These are phyloP conservation scores for Gulo gulo DNA, from an alignment of 2,113 vertebrate species.

Conservation along the genomic window DNA sequence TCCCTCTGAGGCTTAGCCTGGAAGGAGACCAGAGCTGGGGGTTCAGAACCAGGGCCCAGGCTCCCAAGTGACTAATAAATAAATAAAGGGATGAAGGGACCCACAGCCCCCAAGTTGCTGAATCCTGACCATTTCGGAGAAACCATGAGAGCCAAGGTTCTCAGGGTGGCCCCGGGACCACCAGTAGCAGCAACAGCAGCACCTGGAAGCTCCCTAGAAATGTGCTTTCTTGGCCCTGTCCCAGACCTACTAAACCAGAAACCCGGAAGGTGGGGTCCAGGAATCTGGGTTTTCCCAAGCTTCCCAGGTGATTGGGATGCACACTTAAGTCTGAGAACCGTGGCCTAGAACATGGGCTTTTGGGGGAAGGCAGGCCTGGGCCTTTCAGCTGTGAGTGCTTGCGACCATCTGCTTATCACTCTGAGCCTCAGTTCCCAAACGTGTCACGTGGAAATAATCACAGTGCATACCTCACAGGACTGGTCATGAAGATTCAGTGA, in stretches of 20 bases:
- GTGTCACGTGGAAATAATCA: neutral
- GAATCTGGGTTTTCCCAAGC: neutral
- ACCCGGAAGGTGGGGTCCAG: neutral
- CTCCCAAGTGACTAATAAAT: neutral
- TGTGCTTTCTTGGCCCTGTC: neutral
- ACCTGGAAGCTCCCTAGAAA: neutral
- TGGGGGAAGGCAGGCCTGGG: neutral
- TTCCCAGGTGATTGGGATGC: neutral
- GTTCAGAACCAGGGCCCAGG: neutral
- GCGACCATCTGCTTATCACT: neutral
- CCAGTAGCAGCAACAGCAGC: no score
- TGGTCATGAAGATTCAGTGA: neutral
- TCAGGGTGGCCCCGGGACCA: neutral
- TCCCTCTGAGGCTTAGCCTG: neutral
- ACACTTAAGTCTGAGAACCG: neutral
- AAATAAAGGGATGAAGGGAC: neutral
- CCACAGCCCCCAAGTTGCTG: neutral
- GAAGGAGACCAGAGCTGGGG: neutral
- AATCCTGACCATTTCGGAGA: neutral
- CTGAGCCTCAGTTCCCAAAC: neutral
- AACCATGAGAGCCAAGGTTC: neutral
- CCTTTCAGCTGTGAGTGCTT: neutral
- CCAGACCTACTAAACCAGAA: neutral
- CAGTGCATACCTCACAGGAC: neutral
- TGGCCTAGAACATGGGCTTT: neutral